Evolutionary conservation across 2,797 vertebrate genomes (phyloP).

Genomic region (Rhynchotus rufescens): DNA sequence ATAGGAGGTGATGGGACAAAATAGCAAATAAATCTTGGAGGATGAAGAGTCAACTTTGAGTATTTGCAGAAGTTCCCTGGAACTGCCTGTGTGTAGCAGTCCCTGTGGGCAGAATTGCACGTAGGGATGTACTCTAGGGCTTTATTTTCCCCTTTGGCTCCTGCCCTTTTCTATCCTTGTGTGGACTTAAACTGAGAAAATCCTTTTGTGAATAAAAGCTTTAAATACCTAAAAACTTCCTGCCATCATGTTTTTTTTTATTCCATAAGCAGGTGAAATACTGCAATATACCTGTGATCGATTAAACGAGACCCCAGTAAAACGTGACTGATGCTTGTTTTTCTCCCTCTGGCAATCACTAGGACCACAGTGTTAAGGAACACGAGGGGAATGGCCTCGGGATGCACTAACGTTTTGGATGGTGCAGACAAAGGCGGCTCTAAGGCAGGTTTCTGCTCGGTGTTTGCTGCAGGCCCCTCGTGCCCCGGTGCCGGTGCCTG

Average conservation of each 20-base stretch:
- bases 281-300: constrained; percentile 1
- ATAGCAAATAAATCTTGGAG: background rate
- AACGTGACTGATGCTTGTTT: constrained; percentile 34
- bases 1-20: background rate
- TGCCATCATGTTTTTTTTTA: background rate
- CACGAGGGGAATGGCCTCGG: constrained; percentile 79
- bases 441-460: constrained; percentile 82
- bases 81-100: background rate
- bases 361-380: constrained; percentile 79
- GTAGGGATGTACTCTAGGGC: background rate
- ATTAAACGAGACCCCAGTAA: background rate
- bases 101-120: background rate
- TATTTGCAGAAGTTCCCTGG: background rate
- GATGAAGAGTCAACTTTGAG: background rate
- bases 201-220: background rate
- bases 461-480: constrained; percentile 82
- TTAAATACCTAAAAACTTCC: background rate
- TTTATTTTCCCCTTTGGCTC: background rate
- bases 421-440: constrained; percentile 83
- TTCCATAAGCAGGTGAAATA: background rate
- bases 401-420: constrained; percentile 78
- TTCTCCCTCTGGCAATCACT: constrained; percentile 49
- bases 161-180: background rate
- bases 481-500: background rate
- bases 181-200: background rate